A percentile compares a stretch with the other conserved stretches of the same genome.
Conservation (phyloP, 2,888 invertebrate species). For the Parnassius mnemosyne region DNA sequence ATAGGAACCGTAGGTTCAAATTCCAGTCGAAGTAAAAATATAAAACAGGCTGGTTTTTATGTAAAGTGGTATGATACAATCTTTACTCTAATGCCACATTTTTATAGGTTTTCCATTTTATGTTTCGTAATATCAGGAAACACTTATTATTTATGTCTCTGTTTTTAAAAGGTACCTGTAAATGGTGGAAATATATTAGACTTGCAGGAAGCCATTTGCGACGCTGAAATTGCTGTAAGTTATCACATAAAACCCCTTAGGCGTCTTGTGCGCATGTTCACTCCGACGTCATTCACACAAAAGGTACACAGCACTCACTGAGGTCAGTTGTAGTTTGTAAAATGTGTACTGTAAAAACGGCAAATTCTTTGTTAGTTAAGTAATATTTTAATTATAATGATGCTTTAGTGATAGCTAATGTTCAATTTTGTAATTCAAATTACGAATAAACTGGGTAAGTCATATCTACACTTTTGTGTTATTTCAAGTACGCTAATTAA, state of each 20-base stretch:
- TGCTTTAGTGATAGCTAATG: neutral
- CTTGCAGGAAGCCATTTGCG: neutral
- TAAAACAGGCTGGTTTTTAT: too few relatives aligned
- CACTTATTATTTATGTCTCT: too few relatives aligned
- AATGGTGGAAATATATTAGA: too few relatives aligned
- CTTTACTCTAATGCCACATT: too few relatives aligned
- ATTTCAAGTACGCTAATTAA: slow-evolving; percentile 9
- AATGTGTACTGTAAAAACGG: slow-evolving; percentile 22
- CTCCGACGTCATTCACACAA: slow-evolving; percentile 43
- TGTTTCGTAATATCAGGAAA: too few relatives aligned
- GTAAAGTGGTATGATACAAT: too few relatives aligned
- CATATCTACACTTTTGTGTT: neutral
- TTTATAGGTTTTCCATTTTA: too few relatives aligned
- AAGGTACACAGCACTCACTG: slow-evolving; percentile 39
- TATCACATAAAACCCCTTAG: neutral
- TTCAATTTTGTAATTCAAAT: slow-evolving; percentile 1
- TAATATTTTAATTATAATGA: slow-evolving; percentile 3
- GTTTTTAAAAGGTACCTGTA: too few relatives aligned
- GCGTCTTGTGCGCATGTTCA: slow-evolving; percentile 47
- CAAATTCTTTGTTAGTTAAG: neutral
- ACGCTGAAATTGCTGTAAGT: neutral
- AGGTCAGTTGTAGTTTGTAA: slow-evolving; percentile 39
- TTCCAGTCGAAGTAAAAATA: too few relatives aligned
- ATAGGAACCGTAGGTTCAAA: too few relatives aligned
- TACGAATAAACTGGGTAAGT: slow-evolving; percentile 12